phyloP scores from a whole-genome alignment of 2,113 vertebrate species.

The Entosphenus tridentatus region DNA sequence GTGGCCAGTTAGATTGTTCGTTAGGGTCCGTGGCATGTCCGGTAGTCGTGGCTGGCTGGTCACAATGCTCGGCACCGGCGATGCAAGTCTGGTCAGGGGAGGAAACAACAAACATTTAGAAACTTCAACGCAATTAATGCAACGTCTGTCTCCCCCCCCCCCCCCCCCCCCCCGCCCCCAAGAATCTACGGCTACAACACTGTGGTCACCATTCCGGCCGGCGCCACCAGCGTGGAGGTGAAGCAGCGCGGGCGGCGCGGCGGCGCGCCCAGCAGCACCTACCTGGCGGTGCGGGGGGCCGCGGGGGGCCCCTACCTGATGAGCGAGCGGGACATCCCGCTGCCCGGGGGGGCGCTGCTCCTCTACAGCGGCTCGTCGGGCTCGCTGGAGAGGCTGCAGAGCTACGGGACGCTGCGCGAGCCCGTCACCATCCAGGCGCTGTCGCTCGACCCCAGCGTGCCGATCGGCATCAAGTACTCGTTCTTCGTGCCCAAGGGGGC shows the following conservation, averaged over 20 bases:
- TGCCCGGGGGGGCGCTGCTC: constrained; percentile 11
- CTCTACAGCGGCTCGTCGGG: constrained; percentile 24
- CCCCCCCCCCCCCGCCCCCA: background rate
- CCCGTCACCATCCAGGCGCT: constrained; percentile 23
- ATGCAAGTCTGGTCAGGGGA: too few relatives aligned
- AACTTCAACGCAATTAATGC: too few relatives aligned
- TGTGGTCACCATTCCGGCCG: constrained; percentile 23
- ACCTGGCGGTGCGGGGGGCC: constrained; percentile 20
- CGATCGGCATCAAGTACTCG: constrained; percentile 18
- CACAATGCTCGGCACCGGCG: too few relatives aligned
- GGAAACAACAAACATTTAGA: too few relatives aligned
- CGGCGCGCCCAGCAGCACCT: constrained; percentile 10
- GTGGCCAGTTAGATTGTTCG: too few relatives aligned
- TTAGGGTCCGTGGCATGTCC: too few relatives aligned
- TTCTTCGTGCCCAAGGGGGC: constrained; percentile 19
- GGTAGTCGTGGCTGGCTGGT: too few relatives aligned
- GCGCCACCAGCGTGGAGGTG: constrained; percentile 24
- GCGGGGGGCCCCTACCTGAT: constrained; percentile 16
- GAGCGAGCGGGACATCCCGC: constrained; percentile 17
- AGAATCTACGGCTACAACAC: constrained; percentile 25
- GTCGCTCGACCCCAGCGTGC: constrained; percentile 16
- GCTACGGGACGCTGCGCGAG: constrained; percentile 19
- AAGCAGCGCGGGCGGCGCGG: constrained; percentile 16
- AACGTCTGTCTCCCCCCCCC: fast-evolving
- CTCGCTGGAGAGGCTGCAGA: constrained; percentile 14